Percentiles rank a stretch among this genome's conserved stretches.
Conservation (phyloP, 2,888 invertebrate species). For the Xestia ashworthii region DNA sequence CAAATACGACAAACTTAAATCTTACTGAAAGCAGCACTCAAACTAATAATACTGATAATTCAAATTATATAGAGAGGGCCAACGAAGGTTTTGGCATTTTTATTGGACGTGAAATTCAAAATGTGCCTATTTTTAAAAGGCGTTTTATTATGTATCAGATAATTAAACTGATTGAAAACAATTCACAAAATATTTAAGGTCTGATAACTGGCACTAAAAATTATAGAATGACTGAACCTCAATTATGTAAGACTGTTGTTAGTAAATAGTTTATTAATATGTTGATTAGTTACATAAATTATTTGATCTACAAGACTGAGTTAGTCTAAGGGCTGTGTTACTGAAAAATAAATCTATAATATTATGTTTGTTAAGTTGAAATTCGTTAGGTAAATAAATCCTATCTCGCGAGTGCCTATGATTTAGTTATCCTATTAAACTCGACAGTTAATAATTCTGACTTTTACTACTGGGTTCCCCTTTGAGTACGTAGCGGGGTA, state of each 20-base stretch:
- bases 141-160: constrained; percentile 21
- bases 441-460: too few relatives aligned
- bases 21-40: constrained; percentile 23
- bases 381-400: constrained; percentile 14
- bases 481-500: too few relatives aligned
- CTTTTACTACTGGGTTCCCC: too few relatives aligned
- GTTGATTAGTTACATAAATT: constrained; percentile 16
- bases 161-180: constrained; percentile 6
- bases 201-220: background rate
- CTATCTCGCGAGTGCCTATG: too few relatives aligned
- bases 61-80: constrained; percentile 15
- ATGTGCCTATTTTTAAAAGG: constrained; percentile 23
- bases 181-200: background rate
- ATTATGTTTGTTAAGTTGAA: constrained; percentile 20
- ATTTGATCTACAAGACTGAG: constrained; percentile 13
- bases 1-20: constrained; percentile 20
- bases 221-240: constrained; percentile 11
- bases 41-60: constrained; percentile 21
- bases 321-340: constrained; percentile 16
- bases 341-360: constrained; percentile 11
- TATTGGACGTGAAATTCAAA: constrained; percentile 18
- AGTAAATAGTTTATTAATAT: constrained; percentile 1
- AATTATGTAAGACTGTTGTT: too few relatives aligned
- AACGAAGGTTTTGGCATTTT: constrained; percentile 23
- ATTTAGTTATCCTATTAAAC: too few relatives aligned